Conservation (phyloP, 2,888 invertebrate genomes). For the Drepana falcataria region DNA sequence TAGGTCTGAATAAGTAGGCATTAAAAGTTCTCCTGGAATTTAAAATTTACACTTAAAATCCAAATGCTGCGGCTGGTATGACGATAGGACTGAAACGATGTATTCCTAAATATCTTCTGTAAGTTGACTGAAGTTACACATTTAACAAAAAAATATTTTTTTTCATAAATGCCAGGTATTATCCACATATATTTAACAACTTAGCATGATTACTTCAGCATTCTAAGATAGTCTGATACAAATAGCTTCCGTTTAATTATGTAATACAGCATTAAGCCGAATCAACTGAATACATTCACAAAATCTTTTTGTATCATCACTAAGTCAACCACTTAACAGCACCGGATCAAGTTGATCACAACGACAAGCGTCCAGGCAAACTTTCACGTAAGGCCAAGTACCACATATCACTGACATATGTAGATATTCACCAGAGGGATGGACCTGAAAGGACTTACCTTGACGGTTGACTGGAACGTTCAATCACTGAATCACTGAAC, state of each 20-base stretch:
- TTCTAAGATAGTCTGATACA: not conserved
- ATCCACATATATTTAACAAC: no score
- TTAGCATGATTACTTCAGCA: no score
- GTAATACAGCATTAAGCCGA: not conserved
- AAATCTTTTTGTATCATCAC: constrained; percentile 3
- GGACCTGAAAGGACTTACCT: constrained; percentile 54
- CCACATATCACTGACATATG: constrained; percentile 22
- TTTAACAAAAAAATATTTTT: no score
- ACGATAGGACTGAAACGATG: no score
- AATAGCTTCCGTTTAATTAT: not conserved
- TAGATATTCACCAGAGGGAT: constrained; percentile 21
- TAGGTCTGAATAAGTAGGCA: no score
- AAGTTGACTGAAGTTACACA: no score
- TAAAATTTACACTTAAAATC: no score
- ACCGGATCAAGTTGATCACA: constrained; percentile 3
- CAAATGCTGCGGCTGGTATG: no score
- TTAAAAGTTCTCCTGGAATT: no score
- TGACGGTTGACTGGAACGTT: constrained; percentile 44
- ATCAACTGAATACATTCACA: not conserved
- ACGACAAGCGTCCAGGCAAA: not conserved
- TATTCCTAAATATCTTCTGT: no score
- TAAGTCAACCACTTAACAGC: constrained; percentile 7
- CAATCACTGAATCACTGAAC: constrained; percentile 67
- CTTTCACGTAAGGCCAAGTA: constrained; percentile 16
- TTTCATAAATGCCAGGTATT: no score